Conservation (phyloP, 1,140 invertebrate genomes). For the Ostrea edulis region DNA sequence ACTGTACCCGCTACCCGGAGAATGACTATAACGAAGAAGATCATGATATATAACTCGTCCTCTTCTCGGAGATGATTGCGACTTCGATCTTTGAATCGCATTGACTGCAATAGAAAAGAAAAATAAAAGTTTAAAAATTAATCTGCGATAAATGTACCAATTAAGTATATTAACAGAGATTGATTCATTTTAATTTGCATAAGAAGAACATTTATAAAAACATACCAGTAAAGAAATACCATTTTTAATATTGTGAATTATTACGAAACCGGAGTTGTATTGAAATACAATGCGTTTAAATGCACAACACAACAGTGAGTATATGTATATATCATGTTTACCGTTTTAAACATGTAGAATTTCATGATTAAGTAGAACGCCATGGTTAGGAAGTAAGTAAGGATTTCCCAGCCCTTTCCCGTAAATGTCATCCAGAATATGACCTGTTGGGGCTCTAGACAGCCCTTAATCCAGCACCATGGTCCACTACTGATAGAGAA, state of each 20-base stretch:
- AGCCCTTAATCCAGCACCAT: slow-evolving; percentile 61
- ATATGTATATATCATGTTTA: neutral
- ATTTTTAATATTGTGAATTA: no score
- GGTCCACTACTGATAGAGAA: slow-evolving; percentile 52
- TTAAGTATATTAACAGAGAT: neutral
- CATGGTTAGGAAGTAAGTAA: slow-evolving; percentile 50
- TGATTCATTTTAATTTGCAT: neutral
- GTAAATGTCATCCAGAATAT: slow-evolving; percentile 55
- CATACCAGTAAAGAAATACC: no score
- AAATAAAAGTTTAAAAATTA: neutral
- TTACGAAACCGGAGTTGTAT: no score
- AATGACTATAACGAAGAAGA: slow-evolving; percentile 47
- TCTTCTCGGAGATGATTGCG: slow-evolving; percentile 41
- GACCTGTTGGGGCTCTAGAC: neutral
- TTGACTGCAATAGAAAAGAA: neutral
- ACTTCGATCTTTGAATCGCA: neutral
- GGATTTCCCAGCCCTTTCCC: slow-evolving; percentile 60
- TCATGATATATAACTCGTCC: slow-evolving; percentile 51
- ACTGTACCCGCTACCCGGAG: slow-evolving; percentile 54
- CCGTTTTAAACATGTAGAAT: slow-evolving; percentile 43
- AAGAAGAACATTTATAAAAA: no score
- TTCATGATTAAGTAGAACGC: slow-evolving; percentile 50
- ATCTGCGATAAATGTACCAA: neutral
- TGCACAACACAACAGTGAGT: no score
- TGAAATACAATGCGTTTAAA: no score